Percentiles rank a stretch among this genome's conserved stretches.
Evolutionary conservation across 2,797 vertebrate genomes (phyloP).

Genomic region (Characodon lateralis): DNA sequence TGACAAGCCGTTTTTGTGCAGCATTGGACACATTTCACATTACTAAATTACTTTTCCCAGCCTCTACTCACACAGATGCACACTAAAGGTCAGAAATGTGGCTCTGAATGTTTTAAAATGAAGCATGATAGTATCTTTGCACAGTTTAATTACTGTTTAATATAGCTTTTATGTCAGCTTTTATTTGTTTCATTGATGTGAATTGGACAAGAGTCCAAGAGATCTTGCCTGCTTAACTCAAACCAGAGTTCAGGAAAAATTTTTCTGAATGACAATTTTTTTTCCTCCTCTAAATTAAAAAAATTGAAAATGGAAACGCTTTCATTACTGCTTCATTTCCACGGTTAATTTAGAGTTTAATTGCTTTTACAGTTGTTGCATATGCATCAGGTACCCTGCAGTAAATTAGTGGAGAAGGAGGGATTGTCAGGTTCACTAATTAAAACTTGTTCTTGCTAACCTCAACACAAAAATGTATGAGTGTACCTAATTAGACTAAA

Average conservation of each 20-base stretch:
- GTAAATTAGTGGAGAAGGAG: slow-evolving; percentile 59
- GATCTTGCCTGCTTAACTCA: not conserved
- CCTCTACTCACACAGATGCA: not conserved
- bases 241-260: slow-evolving; percentile 1
- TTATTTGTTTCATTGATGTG: not conserved
- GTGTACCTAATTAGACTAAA: slow-evolving; percentile 51
- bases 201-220: not conserved
- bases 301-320: slow-evolving; percentile 48
- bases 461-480: slow-evolving; percentile 47
- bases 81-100: not conserved
- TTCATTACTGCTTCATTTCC: slow-evolving; percentile 43
- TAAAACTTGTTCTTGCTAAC: slow-evolving; percentile 45
- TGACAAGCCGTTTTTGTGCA: slow-evolving; percentile 20
- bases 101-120: not conserved
- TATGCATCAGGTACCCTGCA: slow-evolving; percentile 67
- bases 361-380: slow-evolving; percentile 61
- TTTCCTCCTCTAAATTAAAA: slow-evolving; percentile 7
- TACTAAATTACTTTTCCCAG: not conserved
- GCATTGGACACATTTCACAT: slow-evolving; percentile 1
- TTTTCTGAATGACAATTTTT: slow-evolving; percentile 24
- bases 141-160: not conserved
- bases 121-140: not conserved
- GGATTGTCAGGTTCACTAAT: slow-evolving; percentile 67
- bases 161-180: not conserved
- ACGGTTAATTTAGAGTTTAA: slow-evolving; percentile 62